phyloP scores from a whole-genome alignment of 2,113 vertebrate genomes.

The Thomomys bottae region DNA sequence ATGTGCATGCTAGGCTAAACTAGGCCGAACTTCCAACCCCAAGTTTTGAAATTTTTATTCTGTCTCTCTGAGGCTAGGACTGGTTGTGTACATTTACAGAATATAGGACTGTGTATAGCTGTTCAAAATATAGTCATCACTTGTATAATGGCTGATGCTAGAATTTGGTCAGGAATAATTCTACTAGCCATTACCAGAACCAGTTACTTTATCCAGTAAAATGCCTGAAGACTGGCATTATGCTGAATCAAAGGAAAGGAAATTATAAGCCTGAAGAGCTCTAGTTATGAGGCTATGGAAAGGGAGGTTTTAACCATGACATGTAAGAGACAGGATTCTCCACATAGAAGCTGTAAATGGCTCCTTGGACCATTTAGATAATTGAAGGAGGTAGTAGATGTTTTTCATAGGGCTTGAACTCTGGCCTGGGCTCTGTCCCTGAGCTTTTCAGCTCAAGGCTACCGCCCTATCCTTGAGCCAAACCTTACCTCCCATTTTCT shows the following conservation, averaged over 20 bases:
- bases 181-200: background rate
- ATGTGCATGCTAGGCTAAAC: too few species aligned
- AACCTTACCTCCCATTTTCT: too few species aligned
- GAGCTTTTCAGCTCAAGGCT: too few species aligned
- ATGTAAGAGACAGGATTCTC: background rate
- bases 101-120: background rate
- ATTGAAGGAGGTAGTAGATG: background rate
- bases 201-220: background rate
- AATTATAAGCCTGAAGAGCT: background rate
- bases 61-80: background rate
- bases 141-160: background rate
- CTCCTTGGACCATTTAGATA: background rate
- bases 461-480: too few species aligned
- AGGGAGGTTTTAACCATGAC: background rate
- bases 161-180: background rate
- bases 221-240: background rate
- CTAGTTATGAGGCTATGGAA: fast-evolving
- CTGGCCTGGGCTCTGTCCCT: too few species aligned
- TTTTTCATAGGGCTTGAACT: too few species aligned
- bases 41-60: slow-evolving; percentile 1
- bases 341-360: background rate
- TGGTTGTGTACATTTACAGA: background rate
- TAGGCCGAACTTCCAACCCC: too few species aligned
- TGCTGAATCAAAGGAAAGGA: background rate
- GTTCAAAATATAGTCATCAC: background rate